Evolutionary conservation across 2,888 invertebrate species (phyloP).

Genomic region (Coelopa pilipes): DNA sequence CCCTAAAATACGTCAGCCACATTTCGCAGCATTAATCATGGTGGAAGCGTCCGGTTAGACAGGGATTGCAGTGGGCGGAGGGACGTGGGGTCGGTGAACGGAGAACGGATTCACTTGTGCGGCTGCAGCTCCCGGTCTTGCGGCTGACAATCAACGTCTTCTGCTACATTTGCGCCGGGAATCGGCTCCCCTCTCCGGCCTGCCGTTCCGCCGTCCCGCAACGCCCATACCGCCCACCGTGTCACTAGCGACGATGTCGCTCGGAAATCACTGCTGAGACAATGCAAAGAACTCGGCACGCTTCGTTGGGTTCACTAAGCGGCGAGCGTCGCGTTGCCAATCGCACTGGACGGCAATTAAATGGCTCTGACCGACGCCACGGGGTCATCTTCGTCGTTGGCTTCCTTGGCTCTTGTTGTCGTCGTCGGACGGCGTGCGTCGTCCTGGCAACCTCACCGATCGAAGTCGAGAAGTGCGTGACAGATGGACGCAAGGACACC

Average conservation of each 20-base stretch:
- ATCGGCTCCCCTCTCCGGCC: background rate
- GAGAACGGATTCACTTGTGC: slow-evolving; percentile 2
- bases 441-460: slow-evolving; percentile 27
- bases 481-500: background rate
- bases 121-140: background rate
- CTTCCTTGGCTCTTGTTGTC: slow-evolving; percentile 22
- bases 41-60: slow-evolving; percentile 18
- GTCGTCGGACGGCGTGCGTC: slow-evolving; percentile 13
- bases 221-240: too few relatives aligned
- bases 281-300: slow-evolving; percentile 7
- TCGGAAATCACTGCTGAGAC: background rate
- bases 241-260: too few relatives aligned
- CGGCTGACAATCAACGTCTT: background rate
- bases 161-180: background rate
- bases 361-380: background rate
- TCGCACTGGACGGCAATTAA: slow-evolving; percentile 7
- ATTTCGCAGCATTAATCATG: slow-evolving; percentile 36
- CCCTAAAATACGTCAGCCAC: slow-evolving; percentile 29
- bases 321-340: slow-evolving; percentile 6
- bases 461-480: slow-evolving; percentile 16
- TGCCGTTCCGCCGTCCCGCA: too few relatives aligned
- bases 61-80: slow-evolving; percentile 17
- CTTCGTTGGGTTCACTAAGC: slow-evolving; percentile 24
- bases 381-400: slow-evolving; percentile 24
- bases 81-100: background rate